These are phyloP conservation scores for Muscidifurax raptorellus DNA, from an alignment of 1,140 invertebrate species.

Conservation along the genomic window DNA sequence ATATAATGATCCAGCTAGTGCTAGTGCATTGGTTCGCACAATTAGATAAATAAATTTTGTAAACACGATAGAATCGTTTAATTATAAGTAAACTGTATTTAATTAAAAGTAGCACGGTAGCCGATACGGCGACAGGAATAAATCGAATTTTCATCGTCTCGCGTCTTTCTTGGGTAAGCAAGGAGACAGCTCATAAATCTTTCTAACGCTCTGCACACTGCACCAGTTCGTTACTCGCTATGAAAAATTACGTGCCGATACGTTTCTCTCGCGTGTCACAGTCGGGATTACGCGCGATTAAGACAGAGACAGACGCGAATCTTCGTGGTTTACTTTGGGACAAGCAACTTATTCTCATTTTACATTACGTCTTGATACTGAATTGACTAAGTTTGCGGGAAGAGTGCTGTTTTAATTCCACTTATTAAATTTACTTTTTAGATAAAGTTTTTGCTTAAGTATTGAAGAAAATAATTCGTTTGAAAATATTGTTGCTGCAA, in stretches of 20 bases:
- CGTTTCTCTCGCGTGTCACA: neutral
- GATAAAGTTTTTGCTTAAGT: too few relatives aligned
- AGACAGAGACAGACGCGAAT: neutral
- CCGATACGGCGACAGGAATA: neutral
- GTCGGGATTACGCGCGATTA: conserved; percentile 10
- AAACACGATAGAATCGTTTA: too few relatives aligned
- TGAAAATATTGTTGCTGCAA: too few relatives aligned
- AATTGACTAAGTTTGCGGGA: neutral
- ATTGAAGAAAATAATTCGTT: too few relatives aligned
- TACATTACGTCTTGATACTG: neutral
- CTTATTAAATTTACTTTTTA: too few relatives aligned
- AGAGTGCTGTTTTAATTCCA: too few relatives aligned
- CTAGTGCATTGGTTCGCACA: too few relatives aligned
- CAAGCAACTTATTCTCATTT: neutral
- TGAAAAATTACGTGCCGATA: neutral
- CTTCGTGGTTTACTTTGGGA: neutral
- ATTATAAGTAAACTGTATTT: neutral
- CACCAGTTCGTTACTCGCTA: neutral
- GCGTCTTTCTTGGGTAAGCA: neutral
- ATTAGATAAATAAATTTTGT: too few relatives aligned
- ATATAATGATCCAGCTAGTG: too few relatives aligned
- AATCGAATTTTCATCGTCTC: neutral
- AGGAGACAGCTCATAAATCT: conserved; percentile 4
- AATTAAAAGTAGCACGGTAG: neutral
- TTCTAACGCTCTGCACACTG: neutral